These are phyloP conservation scores for Timema podura DNA, from an alignment of 2,888 invertebrate genomes.

Conservation along the genomic window DNA sequence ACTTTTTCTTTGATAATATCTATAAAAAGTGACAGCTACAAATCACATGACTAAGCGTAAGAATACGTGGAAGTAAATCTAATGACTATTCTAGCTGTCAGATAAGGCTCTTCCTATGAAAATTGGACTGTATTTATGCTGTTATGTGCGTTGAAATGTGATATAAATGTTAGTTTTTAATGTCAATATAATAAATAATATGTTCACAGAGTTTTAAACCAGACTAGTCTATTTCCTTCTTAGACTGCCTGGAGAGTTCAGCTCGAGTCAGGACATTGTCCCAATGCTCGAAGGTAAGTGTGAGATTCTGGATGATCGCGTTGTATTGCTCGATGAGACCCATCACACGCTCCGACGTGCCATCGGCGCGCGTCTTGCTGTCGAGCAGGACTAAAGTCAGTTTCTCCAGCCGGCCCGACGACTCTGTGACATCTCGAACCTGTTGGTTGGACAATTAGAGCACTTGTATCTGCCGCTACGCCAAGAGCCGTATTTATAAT, in stretches of 20 bases:
- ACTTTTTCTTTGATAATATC: no score
- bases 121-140: no score
- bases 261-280: slow-evolving; percentile 46
- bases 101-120: no score
- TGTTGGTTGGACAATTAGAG: slow-evolving; percentile 46
- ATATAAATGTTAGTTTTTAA: no score
- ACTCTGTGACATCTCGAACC: slow-evolving; percentile 45
- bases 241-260: slow-evolving; percentile 45
- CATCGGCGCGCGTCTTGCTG: slow-evolving; percentile 44
- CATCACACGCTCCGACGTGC: slow-evolving; percentile 43
- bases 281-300: slow-evolving; percentile 47
- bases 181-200: no score
- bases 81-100: no score
- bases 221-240: slow-evolving; percentile 39
- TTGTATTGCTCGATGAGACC: slow-evolving; percentile 48
- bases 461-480: slow-evolving; percentile 44
- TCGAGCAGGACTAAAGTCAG: slow-evolving; percentile 45
- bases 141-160: no score
- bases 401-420: slow-evolving; percentile 45
- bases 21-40: no score
- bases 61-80: no score
- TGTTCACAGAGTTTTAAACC: neutral
- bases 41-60: no score
- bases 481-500: slow-evolving; percentile 37
- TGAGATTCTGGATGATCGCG: slow-evolving; percentile 47